Percentiles rank a stretch among this genome's conserved stretches.
These are phyloP conservation scores for Camelus bactrianus DNA, from an alignment of 2,113 vertebrate species.

Conservation along the genomic window DNA sequence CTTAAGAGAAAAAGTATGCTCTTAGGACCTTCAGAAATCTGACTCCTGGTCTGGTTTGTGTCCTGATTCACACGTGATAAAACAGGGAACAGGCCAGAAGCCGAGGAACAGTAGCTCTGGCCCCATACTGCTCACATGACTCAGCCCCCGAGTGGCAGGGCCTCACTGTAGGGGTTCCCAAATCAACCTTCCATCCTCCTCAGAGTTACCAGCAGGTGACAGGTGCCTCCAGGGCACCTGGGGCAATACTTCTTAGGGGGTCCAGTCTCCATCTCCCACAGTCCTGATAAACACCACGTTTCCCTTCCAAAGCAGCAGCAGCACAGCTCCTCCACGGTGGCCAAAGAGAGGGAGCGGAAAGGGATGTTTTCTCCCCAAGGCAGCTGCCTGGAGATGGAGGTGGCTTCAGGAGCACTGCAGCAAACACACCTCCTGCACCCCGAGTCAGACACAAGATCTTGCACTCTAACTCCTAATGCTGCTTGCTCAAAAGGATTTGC, in stretches of 20 bases:
- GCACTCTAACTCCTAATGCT: background rate
- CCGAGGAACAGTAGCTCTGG: constrained; percentile 3
- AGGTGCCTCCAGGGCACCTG: background rate
- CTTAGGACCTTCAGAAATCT: constrained; percentile 23
- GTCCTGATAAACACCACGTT: background rate
- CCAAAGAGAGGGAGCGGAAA: background rate
- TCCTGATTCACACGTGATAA: background rate
- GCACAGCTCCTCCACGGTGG: background rate
- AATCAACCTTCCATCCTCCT: background rate
- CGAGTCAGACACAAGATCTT: background rate
- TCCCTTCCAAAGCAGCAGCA: background rate
- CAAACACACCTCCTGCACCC: background rate
- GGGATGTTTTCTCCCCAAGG: background rate
- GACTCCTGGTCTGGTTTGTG: constrained; percentile 27
- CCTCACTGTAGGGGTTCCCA: background rate
- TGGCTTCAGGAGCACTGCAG: background rate
- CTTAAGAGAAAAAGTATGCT: constrained; percentile 84
- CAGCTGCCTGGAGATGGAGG: background rate
- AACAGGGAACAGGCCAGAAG: background rate
- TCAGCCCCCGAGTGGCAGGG: background rate
- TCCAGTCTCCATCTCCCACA: background rate
- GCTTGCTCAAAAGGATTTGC: background rate
- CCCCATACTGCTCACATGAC: background rate
- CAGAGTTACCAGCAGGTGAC: background rate
- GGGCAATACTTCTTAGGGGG: background rate